These are phyloP conservation scores for Atethmia centrago DNA, from an alignment of 2,888 invertebrate species.

Conservation along the genomic window DNA sequence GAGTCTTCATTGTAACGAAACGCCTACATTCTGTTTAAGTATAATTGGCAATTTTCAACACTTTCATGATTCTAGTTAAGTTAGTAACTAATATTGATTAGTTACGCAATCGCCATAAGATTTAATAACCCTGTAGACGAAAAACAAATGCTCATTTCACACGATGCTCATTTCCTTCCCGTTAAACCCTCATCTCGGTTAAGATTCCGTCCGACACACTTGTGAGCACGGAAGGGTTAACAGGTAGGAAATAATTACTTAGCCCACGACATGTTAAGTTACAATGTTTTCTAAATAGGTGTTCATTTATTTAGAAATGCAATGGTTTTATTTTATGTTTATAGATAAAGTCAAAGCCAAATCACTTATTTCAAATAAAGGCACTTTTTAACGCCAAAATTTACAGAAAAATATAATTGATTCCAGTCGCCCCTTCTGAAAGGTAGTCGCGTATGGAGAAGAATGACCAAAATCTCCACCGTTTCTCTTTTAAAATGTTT, in stretches of 20 bases:
- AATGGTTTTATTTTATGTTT: background rate
- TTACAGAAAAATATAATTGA: too few species aligned
- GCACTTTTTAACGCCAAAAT: too few species aligned
- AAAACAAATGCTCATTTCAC: slow-evolving; percentile 31
- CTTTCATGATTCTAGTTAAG: background rate
- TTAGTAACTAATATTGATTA: background rate
- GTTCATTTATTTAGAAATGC: background rate
- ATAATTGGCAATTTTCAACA: background rate
- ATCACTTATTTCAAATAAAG: too few species aligned
- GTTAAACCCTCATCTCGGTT: slow-evolving; percentile 40
- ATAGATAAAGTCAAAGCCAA: too few species aligned
- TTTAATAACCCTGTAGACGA: slow-evolving; percentile 1
- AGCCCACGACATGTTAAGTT: slow-evolving; percentile 11
- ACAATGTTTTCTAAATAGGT: background rate
- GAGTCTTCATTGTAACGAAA: background rate
- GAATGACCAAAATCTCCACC: too few species aligned
- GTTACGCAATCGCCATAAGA: slow-evolving; percentile 7
- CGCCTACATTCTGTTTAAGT: too few species aligned
- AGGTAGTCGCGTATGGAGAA: too few species aligned
- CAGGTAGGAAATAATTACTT: slow-evolving; percentile 47
- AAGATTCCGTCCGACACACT: slow-evolving; percentile 37
- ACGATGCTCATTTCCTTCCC: slow-evolving; percentile 27
- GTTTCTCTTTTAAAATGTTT: too few species aligned
- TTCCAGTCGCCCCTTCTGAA: too few species aligned
- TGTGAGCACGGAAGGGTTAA: slow-evolving; percentile 40